Evolutionary conservation across 1,140 invertebrate species (phyloP), one percentile per base, ranked within the genome.

Genomic region (Zaprionus inermis): DNA sequence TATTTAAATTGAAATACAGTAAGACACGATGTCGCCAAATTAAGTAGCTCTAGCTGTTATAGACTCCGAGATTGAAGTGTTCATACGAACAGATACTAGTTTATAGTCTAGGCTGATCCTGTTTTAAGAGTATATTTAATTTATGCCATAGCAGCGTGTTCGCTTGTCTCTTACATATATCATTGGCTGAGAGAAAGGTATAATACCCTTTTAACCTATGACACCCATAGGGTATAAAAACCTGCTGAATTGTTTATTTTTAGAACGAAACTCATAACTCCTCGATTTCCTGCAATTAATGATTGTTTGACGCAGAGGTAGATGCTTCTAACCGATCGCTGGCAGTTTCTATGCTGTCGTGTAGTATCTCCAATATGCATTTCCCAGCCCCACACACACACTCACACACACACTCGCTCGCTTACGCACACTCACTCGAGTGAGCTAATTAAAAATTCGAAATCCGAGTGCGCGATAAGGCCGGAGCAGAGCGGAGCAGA

Each of bases 361-460:
- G 11, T 28, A 30, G 22, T 16, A 22, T n/a, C 68, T 72, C 56
- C 46, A 55, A 72, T 54, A 73, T 66, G 28, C 61, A 55, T 72
- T 86, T 61, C 60, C 63, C 51, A 64, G 78, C 65, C 20, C 52
- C 38, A 18, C 22, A 22, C 28, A 32, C 38, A 12, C 57, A 44
- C 67, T 44, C 55, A 67, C 81, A 65, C 20, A 46, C 38, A 24
- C 34, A 24, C 28, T 18, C 38, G 12, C 57, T 49, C 72, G 36
- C n/a, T 0, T 6, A 41, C 0, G 12, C 38, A 16, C 38, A 44
- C 38, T 44, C 52, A 65, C 49, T 12, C 56, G 76, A 72, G 56
- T 58, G 69, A 79, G 49, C 73, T 80, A 77, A 89, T 88, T 88
- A 80, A 74, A 63, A 70, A 88, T 89, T 79, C 80, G 20, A 63